Percentiles rank a stretch among this genome's conserved stretches.
phyloP scores from a whole-genome alignment of 2,888 invertebrate genomes.

The Sialis fuliginosa region DNA sequence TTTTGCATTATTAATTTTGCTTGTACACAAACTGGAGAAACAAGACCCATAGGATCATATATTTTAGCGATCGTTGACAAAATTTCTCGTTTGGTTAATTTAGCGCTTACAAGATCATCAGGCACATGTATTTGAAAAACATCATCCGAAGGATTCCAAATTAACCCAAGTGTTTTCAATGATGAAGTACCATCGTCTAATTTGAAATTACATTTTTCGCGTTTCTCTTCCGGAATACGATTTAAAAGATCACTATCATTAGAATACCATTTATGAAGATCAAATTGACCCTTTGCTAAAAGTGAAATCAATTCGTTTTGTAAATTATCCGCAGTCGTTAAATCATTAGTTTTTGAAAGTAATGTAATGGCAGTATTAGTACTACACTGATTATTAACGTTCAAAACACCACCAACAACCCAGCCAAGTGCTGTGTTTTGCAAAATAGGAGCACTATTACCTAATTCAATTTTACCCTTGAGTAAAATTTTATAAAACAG shows the following conservation, averaged over 20 bases:
- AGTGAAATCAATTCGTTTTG: constrained; percentile 3
- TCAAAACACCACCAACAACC: not conserved
- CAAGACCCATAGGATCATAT: not conserved
- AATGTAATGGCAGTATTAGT: too few relatives aligned
- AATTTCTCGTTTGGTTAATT: not conserved
- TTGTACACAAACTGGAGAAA: not conserved
- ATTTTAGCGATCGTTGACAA: not conserved
- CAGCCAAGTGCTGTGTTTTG: not conserved
- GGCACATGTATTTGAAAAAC: not conserved
- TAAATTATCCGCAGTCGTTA: not conserved
- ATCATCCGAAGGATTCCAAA: not conserved
- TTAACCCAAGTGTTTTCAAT: not conserved
- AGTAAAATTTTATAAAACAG: not conserved
- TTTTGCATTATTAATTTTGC: not conserved
- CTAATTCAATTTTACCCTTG: not conserved
- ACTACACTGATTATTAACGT: too few relatives aligned
- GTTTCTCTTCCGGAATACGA: not conserved
- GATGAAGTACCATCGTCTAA: not conserved
- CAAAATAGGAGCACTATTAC: not conserved
- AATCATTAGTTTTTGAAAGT: not conserved
- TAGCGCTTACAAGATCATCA: not conserved
- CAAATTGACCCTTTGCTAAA: constrained; percentile 1
- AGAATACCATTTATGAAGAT: constrained; percentile 8
- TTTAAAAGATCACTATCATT: constrained; percentile 3
- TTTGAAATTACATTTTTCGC: constrained; percentile 1